Evolutionary conservation across 2,888 invertebrate genomes (phyloP).

Genomic region (Vannuccia rotundouncinata): DNA sequence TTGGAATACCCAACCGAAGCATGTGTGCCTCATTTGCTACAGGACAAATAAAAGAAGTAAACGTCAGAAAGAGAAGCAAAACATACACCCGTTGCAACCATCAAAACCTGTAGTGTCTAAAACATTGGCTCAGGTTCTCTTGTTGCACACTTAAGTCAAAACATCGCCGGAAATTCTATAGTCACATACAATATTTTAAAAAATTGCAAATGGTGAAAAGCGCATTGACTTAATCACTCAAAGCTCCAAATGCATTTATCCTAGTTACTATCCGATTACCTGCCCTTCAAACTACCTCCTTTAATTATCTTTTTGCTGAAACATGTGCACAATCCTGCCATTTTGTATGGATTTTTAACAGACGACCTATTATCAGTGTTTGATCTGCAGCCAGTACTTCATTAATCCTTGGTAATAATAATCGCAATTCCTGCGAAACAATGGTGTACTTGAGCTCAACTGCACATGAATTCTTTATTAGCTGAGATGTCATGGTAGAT

Average conservation of each 20-base stretch:
- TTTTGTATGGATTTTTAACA: not conserved
- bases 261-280: not conserved
- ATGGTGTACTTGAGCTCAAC: not conserved
- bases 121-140: not conserved
- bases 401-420: not conserved
- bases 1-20: not conserved
- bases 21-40: not conserved
- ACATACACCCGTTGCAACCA: not conserved
- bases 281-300: not conserved
- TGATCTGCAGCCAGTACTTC: not conserved
- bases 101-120: not conserved
- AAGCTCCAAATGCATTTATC: slow-evolving; percentile 3
- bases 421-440: not conserved
- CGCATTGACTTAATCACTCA: not conserved
- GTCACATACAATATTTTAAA: not conserved
- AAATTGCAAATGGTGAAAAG: not conserved
- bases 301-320: not conserved
- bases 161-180: slow-evolving; percentile 2
- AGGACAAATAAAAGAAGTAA: not conserved
- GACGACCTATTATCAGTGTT: not conserved
- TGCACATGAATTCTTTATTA: not conserved
- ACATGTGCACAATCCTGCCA: not conserved
- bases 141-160: not conserved
- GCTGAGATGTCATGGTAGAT: slow-evolving; percentile 10
- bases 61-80: not conserved